phyloP scores from a whole-genome alignment of 2,888 invertebrate genomes.

The Cataglyphis cursor region DNA sequence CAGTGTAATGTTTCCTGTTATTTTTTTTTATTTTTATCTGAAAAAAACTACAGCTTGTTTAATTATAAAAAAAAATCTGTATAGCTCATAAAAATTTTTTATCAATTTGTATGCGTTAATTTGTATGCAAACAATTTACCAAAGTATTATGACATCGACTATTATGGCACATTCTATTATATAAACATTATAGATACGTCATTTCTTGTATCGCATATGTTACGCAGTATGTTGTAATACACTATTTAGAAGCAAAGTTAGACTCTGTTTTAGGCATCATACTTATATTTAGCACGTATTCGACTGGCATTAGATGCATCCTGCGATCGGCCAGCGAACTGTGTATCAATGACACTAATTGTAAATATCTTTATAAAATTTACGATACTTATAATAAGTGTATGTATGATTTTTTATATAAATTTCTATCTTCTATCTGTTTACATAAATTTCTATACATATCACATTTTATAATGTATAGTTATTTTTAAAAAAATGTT shows the following conservation, averaged over 20 bases:
- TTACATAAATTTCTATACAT: neutral
- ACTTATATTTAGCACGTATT: slow-evolving; percentile 72
- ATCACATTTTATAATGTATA: neutral
- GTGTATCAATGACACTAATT: neutral
- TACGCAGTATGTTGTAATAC: slow-evolving; percentile 60
- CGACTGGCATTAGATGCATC: slow-evolving; percentile 53
- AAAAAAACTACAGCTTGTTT: neutral
- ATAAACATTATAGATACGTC: slow-evolving; percentile 2
- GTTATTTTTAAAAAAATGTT: neutral
- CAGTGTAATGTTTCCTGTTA: neutral
- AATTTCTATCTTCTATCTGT: too few relatives aligned
- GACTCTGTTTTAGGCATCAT: slow-evolving; percentile 67
- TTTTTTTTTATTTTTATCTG: neutral
- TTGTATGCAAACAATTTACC: neutral
- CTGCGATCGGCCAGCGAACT: slow-evolving; percentile 36
- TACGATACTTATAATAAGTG: neutral
- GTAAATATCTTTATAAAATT: neutral
- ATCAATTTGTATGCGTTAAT: neutral
- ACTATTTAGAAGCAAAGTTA: slow-evolving; percentile 64
- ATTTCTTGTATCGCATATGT: neutral
- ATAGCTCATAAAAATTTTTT: neutral
- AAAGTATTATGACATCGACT: neutral
- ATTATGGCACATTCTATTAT: slow-evolving; percentile 1
- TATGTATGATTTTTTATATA: neutral
- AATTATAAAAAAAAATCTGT: neutral